Conservation (phyloP, 1,140 invertebrate species). For the Penaeus japonicus region DNA sequence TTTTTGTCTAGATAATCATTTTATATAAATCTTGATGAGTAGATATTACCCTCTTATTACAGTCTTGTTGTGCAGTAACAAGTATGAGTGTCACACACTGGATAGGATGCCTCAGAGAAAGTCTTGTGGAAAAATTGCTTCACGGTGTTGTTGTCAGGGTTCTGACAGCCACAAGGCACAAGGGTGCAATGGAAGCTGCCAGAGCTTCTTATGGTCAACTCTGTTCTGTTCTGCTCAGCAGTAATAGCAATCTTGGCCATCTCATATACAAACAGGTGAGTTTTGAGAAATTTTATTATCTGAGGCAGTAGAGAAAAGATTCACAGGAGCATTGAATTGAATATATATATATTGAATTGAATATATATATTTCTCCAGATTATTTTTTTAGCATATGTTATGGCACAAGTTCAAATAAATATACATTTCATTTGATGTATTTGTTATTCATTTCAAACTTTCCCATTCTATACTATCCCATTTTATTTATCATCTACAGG, state of each 20-base stretch:
- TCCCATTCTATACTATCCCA: not conserved
- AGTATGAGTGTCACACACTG: not conserved
- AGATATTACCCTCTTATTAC: not conserved
- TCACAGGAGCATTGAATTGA: too few species aligned
- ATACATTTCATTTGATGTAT: too few species aligned
- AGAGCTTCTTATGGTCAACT: slow-evolving; percentile 65
- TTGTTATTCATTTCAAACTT: too few species aligned
- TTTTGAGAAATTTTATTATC: not conserved
- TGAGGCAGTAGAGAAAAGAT: not conserved
- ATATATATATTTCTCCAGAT: too few species aligned
- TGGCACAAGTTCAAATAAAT: too few species aligned
- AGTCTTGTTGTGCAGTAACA: slow-evolving; percentile 40
- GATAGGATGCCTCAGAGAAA: not conserved
- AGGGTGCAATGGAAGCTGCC: slow-evolving; percentile 81
- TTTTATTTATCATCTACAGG: not conserved
- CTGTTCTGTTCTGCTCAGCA: not conserved
- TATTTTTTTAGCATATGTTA: too few species aligned
- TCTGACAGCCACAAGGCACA: slow-evolving; percentile 77
- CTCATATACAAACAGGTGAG: slow-evolving; percentile 18
- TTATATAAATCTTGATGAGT: too few species aligned
- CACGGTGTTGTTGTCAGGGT: slow-evolving; percentile 70
- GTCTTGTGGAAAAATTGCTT: not conserved
- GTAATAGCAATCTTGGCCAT: not conserved
- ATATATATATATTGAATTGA: too few species aligned
- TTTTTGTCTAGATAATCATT: too few species aligned